Conservation (phyloP, 2,888 invertebrate species). For the Lycaena phlaeas region DNA sequence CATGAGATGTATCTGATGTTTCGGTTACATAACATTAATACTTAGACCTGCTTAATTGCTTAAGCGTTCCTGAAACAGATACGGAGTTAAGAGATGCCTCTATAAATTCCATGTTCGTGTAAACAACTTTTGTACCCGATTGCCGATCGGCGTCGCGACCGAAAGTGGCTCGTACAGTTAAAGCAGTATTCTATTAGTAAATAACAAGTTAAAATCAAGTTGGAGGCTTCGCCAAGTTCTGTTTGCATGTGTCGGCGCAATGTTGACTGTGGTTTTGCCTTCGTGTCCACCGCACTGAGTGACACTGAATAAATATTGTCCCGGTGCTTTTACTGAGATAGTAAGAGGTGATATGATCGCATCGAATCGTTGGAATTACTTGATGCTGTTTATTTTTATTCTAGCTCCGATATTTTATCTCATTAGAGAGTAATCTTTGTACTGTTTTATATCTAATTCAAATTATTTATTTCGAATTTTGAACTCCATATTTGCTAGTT, state of each 20-base stretch:
- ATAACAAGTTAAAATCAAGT: slow-evolving; percentile 41
- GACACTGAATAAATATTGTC: slow-evolving; percentile 27
- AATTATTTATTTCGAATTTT: no score
- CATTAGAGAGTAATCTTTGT: no score
- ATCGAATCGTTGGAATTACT: not conserved
- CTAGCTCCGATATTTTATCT: no score
- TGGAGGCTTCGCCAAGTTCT: slow-evolving; percentile 38
- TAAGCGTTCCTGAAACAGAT: no score
- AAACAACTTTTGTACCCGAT: slow-evolving; percentile 15
- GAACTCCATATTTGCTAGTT: no score
- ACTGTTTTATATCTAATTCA: no score
- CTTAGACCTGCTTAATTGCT: no score
- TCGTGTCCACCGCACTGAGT: slow-evolving; percentile 18
- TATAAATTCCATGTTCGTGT: no score
- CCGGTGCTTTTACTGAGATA: slow-evolving; percentile 39
- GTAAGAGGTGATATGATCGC: slow-evolving; percentile 3
- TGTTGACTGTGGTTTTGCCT: slow-evolving; percentile 23
- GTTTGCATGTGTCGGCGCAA: slow-evolving; percentile 38
- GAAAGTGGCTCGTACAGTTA: slow-evolving; percentile 41
- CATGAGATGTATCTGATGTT: no score
- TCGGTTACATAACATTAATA: no score
- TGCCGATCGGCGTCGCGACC: slow-evolving; percentile 26
- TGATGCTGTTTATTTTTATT: no score
- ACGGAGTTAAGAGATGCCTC: no score
- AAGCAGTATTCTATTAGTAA: slow-evolving; percentile 37